Percentiles rank a stretch among this genome's conserved stretches.
These are phyloP conservation scores for Drosophila nigricruria DNA, from an alignment of 2,888 invertebrate species.

Conservation along the genomic window DNA sequence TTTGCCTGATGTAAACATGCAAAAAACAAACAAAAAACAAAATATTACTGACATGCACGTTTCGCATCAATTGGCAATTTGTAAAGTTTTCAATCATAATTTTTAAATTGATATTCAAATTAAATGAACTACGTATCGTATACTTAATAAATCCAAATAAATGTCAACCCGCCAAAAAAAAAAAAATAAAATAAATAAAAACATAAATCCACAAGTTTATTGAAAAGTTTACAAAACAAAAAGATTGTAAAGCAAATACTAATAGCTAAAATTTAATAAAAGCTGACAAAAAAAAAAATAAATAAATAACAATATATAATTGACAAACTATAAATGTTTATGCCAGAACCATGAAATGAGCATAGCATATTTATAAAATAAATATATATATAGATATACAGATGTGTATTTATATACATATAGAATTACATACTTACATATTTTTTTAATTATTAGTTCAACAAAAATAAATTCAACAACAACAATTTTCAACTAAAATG, in stretches of 20 bases:
- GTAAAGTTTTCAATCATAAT: slow-evolving; percentile 18
- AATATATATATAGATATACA: background rate
- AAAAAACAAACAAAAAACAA: slow-evolving; percentile 5
- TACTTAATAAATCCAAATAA: slow-evolving; percentile 51
- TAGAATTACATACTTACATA: background rate
- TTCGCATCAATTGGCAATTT: slow-evolving; percentile 40
- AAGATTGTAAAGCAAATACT: slow-evolving; percentile 29
- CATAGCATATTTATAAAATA: slow-evolving; percentile 39
- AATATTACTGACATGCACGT: slow-evolving; percentile 14
- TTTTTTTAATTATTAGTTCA: slow-evolving; percentile 23
- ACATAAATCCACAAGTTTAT: slow-evolving; percentile 46
- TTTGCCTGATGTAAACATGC: slow-evolving; percentile 41
- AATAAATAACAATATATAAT: background rate
- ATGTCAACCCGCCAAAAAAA: slow-evolving; percentile 73
- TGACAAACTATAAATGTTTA: slow-evolving; percentile 36
- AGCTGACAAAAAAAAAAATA: slow-evolving; percentile 19
- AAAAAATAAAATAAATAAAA: slow-evolving; percentile 23
- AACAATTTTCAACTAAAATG: slow-evolving; percentile 22
- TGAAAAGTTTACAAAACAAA: slow-evolving; percentile 25
- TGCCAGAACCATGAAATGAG: slow-evolving; percentile 29
- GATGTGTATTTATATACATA: too few relatives aligned
- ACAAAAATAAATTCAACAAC: slow-evolving; percentile 6
- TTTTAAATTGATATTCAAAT: slow-evolving; percentile 35
- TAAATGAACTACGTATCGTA: slow-evolving; percentile 35
- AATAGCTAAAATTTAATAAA: slow-evolving; percentile 18